Conservation (phyloP, 2,113 vertebrate genomes). For the Glaucidium brasilianum region DNA sequence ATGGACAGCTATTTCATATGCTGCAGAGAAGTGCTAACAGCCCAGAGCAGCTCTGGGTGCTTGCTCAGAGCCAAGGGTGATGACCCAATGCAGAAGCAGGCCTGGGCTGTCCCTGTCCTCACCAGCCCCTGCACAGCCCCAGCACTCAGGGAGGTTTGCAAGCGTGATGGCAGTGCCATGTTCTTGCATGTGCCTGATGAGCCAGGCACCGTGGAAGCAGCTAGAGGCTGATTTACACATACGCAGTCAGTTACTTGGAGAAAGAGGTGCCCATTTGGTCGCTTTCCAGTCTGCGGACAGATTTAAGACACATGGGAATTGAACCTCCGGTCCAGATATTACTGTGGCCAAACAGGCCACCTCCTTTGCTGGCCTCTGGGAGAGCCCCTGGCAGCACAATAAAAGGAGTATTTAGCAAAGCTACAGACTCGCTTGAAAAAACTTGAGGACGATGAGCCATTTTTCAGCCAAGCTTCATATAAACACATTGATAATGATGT, state of each 20-base stretch:
- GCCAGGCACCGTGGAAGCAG: not conserved
- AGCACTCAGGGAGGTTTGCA: fast-evolving
- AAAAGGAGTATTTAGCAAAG: slow-evolving; percentile 41
- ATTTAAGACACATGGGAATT: slow-evolving; percentile 10
- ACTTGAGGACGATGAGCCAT: not conserved
- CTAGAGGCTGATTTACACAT: not conserved
- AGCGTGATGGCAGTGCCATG: not conserved
- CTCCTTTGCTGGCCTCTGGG: not conserved
- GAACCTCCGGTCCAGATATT: not conserved
- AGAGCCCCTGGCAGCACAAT: slow-evolving; percentile 43
- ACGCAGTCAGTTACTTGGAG: not conserved
- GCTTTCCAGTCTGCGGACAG: slow-evolving; percentile 8
- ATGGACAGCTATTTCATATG: not conserved
- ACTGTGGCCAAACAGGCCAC: not conserved
- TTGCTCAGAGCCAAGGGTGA: not conserved
- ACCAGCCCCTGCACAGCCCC: not conserved
- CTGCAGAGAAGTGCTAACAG: not conserved
- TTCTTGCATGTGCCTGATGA: not conserved
- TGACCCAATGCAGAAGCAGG: not conserved
- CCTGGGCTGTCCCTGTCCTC: not conserved
- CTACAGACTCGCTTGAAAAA: not conserved
- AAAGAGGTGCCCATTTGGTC: slow-evolving; percentile 13
- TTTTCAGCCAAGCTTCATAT: slow-evolving; percentile 31
- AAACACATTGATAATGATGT: slow-evolving; percentile 33
- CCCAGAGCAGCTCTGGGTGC: not conserved